Percentiles rank a stretch among this genome's conserved stretches.
Conservation (phyloP, 1,140 invertebrate species). For the Piezodorus guildinii region DNA sequence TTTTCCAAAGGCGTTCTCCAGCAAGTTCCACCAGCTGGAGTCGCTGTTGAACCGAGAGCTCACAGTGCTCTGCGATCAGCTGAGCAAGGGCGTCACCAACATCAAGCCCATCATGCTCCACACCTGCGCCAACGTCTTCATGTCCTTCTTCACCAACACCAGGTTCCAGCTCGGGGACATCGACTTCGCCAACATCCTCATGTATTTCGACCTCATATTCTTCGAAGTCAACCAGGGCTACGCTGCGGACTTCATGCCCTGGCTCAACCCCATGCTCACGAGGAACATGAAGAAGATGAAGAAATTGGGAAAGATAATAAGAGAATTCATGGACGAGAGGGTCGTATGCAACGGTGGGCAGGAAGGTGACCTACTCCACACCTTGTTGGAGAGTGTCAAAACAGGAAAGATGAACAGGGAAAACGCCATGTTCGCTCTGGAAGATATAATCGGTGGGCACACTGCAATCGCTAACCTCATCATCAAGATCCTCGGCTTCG, state of each 20-base stretch:
- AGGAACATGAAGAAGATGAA: conserved; percentile 54
- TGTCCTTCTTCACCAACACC: conserved; percentile 40
- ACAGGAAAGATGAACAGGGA: conserved; percentile 48
- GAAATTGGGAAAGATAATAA: conserved; percentile 53
- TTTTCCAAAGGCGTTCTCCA: conserved; percentile 59
- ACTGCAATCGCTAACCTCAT: conserved; percentile 70
- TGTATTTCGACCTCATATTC: conserved; percentile 74
- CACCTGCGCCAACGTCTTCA: conserved; percentile 61
- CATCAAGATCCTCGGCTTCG: conserved; percentile 55
- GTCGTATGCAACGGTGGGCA: conserved; percentile 49
- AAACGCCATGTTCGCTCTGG: conserved; percentile 49
- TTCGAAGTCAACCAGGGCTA: conserved; percentile 84
- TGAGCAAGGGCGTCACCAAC: conserved; percentile 30
- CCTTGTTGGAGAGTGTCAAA: conserved; percentile 52
- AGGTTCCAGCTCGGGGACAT: conserved; percentile 53
- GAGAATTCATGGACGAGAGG: conserved; percentile 59
- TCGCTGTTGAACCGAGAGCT: conserved; percentile 48
- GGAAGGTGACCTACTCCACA: conserved; percentile 55
- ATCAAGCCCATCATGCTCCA: conserved; percentile 29
- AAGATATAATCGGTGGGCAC: conserved; percentile 78
- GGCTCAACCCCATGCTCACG: conserved; percentile 58
- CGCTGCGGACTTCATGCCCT: conserved; percentile 77
- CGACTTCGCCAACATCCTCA: conserved; percentile 51
- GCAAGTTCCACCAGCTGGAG: conserved; percentile 53
- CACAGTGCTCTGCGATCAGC: conserved; percentile 41